Conservation (phyloP, 2,888 invertebrate species). For the Zaprionus bogoriensis region DNA sequence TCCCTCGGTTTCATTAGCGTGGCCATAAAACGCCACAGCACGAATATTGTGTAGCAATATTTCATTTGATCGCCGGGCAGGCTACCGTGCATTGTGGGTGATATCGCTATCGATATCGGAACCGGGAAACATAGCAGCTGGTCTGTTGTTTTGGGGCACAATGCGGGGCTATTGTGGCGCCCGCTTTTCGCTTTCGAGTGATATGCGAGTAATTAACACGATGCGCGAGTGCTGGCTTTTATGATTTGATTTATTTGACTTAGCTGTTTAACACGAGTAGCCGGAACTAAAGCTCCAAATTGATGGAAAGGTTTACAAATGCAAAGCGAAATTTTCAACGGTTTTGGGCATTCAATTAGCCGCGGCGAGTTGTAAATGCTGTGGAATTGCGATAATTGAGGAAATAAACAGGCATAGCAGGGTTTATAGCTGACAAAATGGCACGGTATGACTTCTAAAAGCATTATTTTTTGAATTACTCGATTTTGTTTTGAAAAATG, state of each 20-base stretch:
- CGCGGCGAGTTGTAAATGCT: conserved; percentile 41
- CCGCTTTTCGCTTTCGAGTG: conserved; percentile 33
- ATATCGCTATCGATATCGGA: background rate
- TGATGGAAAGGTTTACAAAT: conserved; percentile 4
- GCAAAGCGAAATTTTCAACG: conserved; percentile 8
- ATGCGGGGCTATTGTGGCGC: conserved; percentile 55
- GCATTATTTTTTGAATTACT: background rate
- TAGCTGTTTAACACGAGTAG: conserved; percentile 66
- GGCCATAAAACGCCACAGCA: conserved; percentile 48
- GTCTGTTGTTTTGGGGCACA: conserved; percentile 64
- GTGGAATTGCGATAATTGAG: conserved; percentile 38
- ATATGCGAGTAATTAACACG: conserved; percentile 60
- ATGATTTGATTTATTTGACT: conserved; percentile 64
- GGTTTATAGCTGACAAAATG: conserved; percentile 2
- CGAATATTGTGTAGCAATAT: conserved; percentile 78
- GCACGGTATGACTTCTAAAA: background rate
- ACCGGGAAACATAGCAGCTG: conserved; percentile 44
- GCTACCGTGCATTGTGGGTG: conserved; percentile 67
- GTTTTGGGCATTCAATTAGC: conserved; percentile 25
- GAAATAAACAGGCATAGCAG: conserved; percentile 8
- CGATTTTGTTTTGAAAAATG: no score
- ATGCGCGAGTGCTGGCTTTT: conserved; percentile 38
- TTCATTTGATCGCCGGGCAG: conserved; percentile 72
- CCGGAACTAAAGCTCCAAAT: conserved; percentile 64
- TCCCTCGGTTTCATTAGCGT: conserved; percentile 61